These are phyloP conservation scores for Coelopa pilipes DNA, from an alignment of 2,888 invertebrate genomes.

Conservation along the genomic window DNA sequence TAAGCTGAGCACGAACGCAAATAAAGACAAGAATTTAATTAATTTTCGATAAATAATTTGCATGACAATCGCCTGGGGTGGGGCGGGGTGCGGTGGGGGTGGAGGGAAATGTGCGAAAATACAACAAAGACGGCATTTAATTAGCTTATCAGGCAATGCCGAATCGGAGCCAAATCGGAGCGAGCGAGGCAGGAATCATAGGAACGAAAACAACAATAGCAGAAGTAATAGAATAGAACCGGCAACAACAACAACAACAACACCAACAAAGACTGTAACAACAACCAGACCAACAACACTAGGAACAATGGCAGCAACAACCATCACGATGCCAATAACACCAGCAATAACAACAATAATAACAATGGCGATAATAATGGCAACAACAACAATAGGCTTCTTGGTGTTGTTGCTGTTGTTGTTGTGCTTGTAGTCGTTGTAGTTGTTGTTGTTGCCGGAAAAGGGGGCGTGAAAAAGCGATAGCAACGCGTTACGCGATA, in stretches of 20 bases:
- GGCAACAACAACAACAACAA: background rate
- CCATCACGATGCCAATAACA: background rate
- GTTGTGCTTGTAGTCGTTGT: no score
- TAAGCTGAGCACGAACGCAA: background rate
- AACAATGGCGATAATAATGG: background rate
- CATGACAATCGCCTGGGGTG: constrained; percentile 1
- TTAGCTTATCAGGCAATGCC: background rate
- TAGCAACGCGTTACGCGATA: constrained; percentile 22
- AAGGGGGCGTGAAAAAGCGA: constrained; percentile 8
- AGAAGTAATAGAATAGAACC: no score
- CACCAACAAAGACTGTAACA: background rate
- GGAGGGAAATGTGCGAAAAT: no score
- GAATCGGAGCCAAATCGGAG: background rate
- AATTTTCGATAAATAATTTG: constrained; percentile 4
- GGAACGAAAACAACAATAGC: no score
- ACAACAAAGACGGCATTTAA: constrained; percentile 5
- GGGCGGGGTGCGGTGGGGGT: no score
- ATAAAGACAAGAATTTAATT: constrained; percentile 4
- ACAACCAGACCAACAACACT: background rate
- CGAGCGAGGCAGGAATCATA: background rate
- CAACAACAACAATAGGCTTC: background rate
- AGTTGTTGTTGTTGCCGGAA: background rate
- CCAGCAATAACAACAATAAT: background rate
- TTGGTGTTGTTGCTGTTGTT: no score
- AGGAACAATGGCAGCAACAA: background rate